Conservation (phyloP, 1,140 invertebrate species). For the Polypedilum vanderplanki region DNA sequence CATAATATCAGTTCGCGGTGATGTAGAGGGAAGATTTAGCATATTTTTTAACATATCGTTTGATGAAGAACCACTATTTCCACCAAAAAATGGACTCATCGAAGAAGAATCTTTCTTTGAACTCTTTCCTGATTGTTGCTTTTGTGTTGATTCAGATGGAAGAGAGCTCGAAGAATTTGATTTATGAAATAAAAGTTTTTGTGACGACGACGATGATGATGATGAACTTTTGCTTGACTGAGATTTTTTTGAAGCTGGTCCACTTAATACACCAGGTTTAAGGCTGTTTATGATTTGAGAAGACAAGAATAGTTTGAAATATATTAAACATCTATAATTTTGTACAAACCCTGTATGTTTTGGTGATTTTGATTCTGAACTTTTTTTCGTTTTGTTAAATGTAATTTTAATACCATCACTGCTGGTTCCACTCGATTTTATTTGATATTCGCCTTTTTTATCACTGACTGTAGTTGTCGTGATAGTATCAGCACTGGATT, state of each 20-base stretch:
- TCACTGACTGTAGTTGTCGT: slow-evolving; percentile 34
- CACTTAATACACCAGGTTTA: slow-evolving; percentile 54
- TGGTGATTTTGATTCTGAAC: slow-evolving; percentile 46
- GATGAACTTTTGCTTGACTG: not conserved
- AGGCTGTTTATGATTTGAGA: not conserved
- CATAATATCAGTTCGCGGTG: slow-evolving; percentile 57
- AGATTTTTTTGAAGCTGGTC: slow-evolving; percentile 57
- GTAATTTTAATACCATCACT: slow-evolving; percentile 79
- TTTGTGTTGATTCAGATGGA: not conserved
- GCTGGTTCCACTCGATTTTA: slow-evolving; percentile 60
- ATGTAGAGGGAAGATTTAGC: slow-evolving; percentile 40
- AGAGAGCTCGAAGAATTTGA: slow-evolving; percentile 23
- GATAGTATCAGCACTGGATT: slow-evolving; percentile 47
- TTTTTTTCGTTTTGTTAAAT: slow-evolving; percentile 72
- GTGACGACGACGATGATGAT: not conserved
- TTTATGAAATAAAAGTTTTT: slow-evolving; percentile 28
- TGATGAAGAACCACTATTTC: slow-evolving; percentile 33
- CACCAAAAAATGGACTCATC: slow-evolving; percentile 28
- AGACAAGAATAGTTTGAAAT: not conserved
- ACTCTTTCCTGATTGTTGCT: not conserved
- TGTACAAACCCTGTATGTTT: slow-evolving; percentile 54
- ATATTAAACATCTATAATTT: not conserved
- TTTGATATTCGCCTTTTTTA: slow-evolving; percentile 62
- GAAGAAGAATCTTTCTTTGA: slow-evolving; percentile 33
- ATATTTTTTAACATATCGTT: slow-evolving; percentile 42